A percentile compares a stretch with the other conserved stretches of the same genome.
phyloP scores from a whole-genome alignment of 2,797 vertebrate genomes.

The Pipistrellus pipistrellus region DNA sequence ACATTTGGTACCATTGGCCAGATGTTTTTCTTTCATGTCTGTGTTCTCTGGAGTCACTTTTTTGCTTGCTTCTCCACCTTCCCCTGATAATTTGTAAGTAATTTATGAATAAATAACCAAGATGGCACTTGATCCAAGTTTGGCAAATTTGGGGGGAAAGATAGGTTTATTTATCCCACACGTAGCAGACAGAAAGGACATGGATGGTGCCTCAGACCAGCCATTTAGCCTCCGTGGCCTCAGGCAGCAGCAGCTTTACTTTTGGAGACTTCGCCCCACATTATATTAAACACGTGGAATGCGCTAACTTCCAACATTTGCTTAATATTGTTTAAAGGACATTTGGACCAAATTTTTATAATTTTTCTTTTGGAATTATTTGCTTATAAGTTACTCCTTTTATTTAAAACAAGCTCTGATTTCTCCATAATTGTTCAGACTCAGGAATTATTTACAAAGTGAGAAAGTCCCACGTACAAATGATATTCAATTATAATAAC shows the following conservation, averaged over 20 bases:
- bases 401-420: slow-evolving; percentile 15
- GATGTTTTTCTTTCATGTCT: slow-evolving; percentile 1
- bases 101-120: background rate
- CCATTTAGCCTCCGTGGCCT: background rate
- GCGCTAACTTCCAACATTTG: background rate
- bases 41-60: slow-evolving; percentile 22
- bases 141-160: background rate
- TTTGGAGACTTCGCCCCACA: background rate
- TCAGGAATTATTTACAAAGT: background rate
- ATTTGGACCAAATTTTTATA: background rate
- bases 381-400: background rate
- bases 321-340: background rate
- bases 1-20: background rate
- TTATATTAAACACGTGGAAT: background rate
- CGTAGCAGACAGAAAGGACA: background rate
- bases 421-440: background rate
- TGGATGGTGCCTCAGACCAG: background rate
- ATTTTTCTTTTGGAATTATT: slow-evolving; percentile 49
- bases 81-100: background rate
- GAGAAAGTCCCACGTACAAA: background rate
- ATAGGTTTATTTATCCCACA: background rate
- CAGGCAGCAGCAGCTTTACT: background rate
- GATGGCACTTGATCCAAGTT: background rate
- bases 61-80: background rate
- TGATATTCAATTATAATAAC: background rate